Conservation (phyloP, 2,113 vertebrate species). For the Anguilla rostrata region DNA sequence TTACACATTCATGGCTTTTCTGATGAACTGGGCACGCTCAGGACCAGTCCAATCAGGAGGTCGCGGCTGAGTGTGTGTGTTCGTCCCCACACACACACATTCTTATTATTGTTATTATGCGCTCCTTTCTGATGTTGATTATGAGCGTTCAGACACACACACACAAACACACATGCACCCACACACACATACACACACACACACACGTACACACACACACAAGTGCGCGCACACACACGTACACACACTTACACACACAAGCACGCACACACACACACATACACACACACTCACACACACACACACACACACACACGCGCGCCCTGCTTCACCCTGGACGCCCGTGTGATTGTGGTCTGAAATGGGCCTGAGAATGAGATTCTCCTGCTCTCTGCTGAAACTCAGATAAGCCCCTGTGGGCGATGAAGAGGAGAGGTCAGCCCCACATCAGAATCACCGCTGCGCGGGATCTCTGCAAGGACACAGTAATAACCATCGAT, state of each 20-base stretch:
- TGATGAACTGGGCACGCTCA: slow-evolving; percentile 54
- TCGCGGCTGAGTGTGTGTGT: slow-evolving; percentile 27
- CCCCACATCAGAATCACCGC: slow-evolving; percentile 17
- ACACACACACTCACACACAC: no score
- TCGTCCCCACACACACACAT: background rate
- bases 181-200: background rate
- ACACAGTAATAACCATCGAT: slow-evolving; percentile 68
- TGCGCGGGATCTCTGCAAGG: slow-evolving; percentile 50
- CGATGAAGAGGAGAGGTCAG: background rate
- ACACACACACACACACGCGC: background rate
- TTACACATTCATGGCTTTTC: slow-evolving; percentile 62
- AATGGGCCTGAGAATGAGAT: background rate
- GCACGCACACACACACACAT: no score
- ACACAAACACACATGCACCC: background rate
- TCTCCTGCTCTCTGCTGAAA: background rate
- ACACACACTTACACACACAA: no score
- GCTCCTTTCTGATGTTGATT: no score
- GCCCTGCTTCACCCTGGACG: background rate
- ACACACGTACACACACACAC: no score
- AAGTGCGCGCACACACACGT: no score
- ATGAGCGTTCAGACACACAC: background rate
- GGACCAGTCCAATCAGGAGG: background rate
- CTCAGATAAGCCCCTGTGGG: slow-evolving; percentile 8
- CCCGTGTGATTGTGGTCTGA: background rate
- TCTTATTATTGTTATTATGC: no score